phyloP scores from a whole-genome alignment of 2,797 vertebrate species.

The Alcedo quadribrachys region DNA sequence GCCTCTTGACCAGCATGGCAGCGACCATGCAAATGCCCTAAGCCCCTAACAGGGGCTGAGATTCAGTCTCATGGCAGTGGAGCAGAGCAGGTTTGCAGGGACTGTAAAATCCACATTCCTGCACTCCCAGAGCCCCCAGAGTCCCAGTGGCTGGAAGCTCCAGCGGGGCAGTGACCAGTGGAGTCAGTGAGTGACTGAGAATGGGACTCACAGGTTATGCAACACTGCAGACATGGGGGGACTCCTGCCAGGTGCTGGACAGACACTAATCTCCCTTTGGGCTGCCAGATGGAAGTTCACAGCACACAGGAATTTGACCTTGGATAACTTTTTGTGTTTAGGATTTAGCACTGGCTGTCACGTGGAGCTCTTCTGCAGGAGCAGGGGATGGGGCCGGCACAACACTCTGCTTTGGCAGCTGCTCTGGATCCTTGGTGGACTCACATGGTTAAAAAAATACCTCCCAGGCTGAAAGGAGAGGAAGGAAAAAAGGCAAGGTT shows the following conservation, averaged over 20 bases:
- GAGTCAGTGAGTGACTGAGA: background rate
- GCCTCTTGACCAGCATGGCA: background rate
- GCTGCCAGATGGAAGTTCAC: constrained; percentile 38
- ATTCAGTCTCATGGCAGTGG: background rate
- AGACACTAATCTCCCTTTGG: background rate
- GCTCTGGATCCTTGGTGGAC: background rate
- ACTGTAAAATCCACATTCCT: background rate
- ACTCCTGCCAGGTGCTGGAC: constrained; percentile 48
- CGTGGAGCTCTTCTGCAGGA: background rate
- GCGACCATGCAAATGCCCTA: background rate
- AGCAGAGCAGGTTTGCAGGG: background rate
- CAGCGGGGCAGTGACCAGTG: background rate
- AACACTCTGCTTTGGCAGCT: background rate
- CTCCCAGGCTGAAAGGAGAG: background rate
- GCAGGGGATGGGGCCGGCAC: background rate
- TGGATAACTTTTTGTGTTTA: constrained; percentile 26
- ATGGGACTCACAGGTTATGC: background rate
- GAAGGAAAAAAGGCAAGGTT: background rate
- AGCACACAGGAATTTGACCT: constrained; percentile 48
- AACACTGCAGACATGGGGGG: background rate
- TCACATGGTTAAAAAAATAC: background rate
- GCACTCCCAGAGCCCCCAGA: background rate
- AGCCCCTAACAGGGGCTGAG: background rate
- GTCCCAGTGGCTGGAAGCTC: background rate
- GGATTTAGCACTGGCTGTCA: background rate